These are phyloP conservation scores for Napeogenes sylphis DNA, from an alignment of 2,888 invertebrate species.

Conservation along the genomic window DNA sequence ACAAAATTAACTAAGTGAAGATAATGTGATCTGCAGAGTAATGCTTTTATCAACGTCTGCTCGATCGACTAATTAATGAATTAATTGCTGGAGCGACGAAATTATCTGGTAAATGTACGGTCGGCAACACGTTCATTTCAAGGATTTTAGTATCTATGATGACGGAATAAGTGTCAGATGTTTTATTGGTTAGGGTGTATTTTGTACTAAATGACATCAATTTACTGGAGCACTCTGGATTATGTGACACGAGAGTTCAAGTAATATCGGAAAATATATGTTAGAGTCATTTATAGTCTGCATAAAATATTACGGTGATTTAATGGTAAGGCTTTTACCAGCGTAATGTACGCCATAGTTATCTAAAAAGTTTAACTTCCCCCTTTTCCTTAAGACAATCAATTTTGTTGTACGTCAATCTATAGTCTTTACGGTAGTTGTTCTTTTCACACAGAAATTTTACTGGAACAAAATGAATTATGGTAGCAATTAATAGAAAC, in stretches of 20 bases:
- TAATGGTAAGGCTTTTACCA: no score
- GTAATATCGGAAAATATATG: slow-evolving; percentile 11
- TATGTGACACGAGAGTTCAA: slow-evolving; percentile 18
- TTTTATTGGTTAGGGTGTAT: slow-evolving; percentile 7
- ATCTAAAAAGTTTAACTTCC: no score
- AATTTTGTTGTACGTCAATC: no score
- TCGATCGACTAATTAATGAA: slow-evolving; percentile 50
- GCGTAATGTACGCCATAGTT: no score
- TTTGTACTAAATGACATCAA: slow-evolving; percentile 28
- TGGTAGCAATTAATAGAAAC: not conserved
- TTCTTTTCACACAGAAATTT: not conserved
- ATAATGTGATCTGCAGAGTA: slow-evolving; percentile 43
- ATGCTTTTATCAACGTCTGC: slow-evolving; percentile 45
- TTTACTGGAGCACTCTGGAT: slow-evolving; percentile 25
- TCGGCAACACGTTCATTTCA: slow-evolving; percentile 11
- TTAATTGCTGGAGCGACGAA: slow-evolving; percentile 48
- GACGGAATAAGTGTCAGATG: not conserved
- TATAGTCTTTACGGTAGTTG: no score
- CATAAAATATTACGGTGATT: not conserved
- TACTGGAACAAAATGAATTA: not conserved
- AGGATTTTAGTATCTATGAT: not conserved
- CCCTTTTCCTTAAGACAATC: no score
- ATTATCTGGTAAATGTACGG: slow-evolving; percentile 37
- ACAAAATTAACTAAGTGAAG: slow-evolving; percentile 36
- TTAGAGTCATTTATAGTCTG: slow-evolving; percentile 1